A percentile compares a stretch with the other conserved stretches of the same genome.
Evolutionary conservation across 23 tunicate genomes (phyloP).

Genomic region (Oikopleura albicans): DNA sequence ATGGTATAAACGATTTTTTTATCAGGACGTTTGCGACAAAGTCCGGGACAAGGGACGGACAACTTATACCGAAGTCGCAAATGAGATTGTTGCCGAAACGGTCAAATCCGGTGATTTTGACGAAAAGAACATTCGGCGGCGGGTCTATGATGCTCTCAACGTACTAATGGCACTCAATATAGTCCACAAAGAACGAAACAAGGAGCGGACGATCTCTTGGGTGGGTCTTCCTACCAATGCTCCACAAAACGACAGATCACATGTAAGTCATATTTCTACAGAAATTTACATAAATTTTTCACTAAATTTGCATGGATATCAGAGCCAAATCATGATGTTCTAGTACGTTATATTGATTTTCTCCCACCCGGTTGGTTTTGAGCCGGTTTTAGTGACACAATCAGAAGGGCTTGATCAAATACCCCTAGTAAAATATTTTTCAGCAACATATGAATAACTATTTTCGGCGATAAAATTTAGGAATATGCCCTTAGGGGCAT

Average conservation of each 20-base stretch:
- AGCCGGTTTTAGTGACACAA: no score
- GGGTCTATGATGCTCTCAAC: slow-evolving; percentile 94
- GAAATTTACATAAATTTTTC: background rate
- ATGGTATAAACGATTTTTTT: no score
- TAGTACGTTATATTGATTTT: no score
- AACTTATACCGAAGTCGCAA: slow-evolving; percentile 94
- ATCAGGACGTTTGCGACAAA: slow-evolving; percentile 61
- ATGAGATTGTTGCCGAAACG: slow-evolving; percentile 65
- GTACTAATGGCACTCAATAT: slow-evolving; percentile 98
- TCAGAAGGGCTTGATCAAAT: no score
- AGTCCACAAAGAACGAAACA: slow-evolving; percentile 87
- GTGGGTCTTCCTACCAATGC: slow-evolving; percentile 87
- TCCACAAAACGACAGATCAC: slow-evolving; percentile 54
- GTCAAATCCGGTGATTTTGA: background rate
- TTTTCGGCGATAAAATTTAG: no score
- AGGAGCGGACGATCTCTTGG: slow-evolving; percentile 51
- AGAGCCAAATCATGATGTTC: background rate
- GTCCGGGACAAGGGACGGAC: slow-evolving; percentile 80
- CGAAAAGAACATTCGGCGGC: slow-evolving; percentile 74
- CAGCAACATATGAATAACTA: no score
- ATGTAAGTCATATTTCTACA: slow-evolving; percentile 42
- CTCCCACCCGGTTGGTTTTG: no score
- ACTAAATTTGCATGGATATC: background rate
- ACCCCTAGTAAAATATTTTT: no score
- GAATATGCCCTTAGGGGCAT: no score